Evolutionary conservation across 1,140 invertebrate genomes (phyloP), one percentile per base, ranked within the genome.

Genomic region (Homalodisca vitripennis): DNA sequence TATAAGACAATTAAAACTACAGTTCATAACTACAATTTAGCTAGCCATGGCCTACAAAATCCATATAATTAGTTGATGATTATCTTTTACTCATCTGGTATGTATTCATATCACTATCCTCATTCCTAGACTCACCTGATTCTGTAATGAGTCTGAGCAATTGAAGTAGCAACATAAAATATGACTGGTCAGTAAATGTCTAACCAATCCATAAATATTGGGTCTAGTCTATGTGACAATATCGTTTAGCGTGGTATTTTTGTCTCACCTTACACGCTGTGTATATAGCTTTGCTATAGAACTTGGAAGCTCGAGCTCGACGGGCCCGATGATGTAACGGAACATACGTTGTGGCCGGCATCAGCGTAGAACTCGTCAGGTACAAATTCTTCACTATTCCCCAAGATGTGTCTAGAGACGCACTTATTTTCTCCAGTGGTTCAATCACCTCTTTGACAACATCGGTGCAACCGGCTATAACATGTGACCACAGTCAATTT

Each of bases 371-470:
- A 76, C 91, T 91, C n/a, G 91, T 89, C 63, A 91, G 81, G 76
- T 90, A 93, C 13, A 97, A 79, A 29, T 89, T 88, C 78, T 94
- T 95, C 0, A 92, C 87, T 71, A 93, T 84, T 31, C 91, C 91
- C 91, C 92, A 95, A n/a, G 91, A 93, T 32, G 88, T 85, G 75
- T 93, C 90, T 41, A 97, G 80, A 24, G 90, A 87, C 10, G 83
- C 84, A 27, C 86, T 85, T 0, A 88, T 77, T 71, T 87, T 84
- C 76, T 98, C 94, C 13, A 97, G 75, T 12, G 90, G 90, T 66
- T 87, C 78, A 67, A 96, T 86, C n/a, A 95, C 82, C 75, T 89
- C 85, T 14, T 85, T 81, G 79, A 93, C 90, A 53, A 88, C 83
- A 81, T 89, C 85, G 66, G 83, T 77, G 72, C 82, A 80, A 31